Evolutionary conservation across 2,888 invertebrate species (phyloP).

Genomic region (Epinotia bilunana): DNA sequence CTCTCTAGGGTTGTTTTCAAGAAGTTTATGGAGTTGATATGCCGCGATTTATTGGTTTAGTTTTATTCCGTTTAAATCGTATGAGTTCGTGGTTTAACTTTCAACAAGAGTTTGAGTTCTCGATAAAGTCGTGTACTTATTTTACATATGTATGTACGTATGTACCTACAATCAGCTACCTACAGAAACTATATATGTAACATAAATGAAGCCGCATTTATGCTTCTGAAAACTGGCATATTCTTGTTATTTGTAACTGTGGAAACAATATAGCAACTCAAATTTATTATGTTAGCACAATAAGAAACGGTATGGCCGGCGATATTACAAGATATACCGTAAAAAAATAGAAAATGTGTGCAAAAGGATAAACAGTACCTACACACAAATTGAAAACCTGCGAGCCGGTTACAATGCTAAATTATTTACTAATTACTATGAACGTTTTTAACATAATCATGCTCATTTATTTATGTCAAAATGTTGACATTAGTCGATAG

Average conservation of each 20-base stretch:
- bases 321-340: background rate
- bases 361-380: constrained; percentile 14
- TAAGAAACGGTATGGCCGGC: background rate
- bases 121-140: background rate
- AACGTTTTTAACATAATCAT: too few species aligned
- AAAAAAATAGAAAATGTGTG: constrained; percentile 7
- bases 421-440: too few species aligned
- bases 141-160: background rate
- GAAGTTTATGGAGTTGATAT: constrained; percentile 30
- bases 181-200: too few species aligned
- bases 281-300: background rate
- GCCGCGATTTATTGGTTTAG: constrained; percentile 32
- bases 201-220: too few species aligned
- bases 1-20: constrained; percentile 46
- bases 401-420: background rate
- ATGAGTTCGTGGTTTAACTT: constrained; percentile 10
- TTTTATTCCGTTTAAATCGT: constrained; percentile 26
- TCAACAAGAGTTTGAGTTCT: background rate
- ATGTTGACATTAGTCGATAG: too few species aligned
- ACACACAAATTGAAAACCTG: constrained; percentile 26
- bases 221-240: too few species aligned
- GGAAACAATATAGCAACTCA: too few species aligned
- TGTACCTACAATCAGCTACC: background rate
- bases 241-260: too few species aligned
- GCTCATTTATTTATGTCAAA: too few species aligned